phyloP scores from a whole-genome alignment of 2,113 vertebrate genomes.

The Rattus norvegicus region GRCr8 NC_086022.1:147710001-147710500 shows the following conservation, averaged over 20 bases:
- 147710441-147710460: background rate
- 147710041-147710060: background rate
- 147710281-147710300: background rate
- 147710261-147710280: no score
- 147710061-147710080: constrained; percentile 6
- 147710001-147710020: background rate
- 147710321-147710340: no score
- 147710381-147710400: background rate
- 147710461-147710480: background rate
- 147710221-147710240: background rate
- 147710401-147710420: background rate
- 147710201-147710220: background rate
- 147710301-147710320: background rate
- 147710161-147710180: background rate
- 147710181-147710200: background rate
- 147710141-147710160: background rate
- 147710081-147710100: background rate
- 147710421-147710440: background rate
- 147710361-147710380: no score
- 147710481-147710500: background rate
- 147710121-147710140: background rate
- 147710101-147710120: background rate
- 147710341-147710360: background rate
- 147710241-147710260: background rate
- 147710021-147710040: background rate